Evolutionary conservation across 2,888 invertebrate genomes (phyloP).

Genomic region (Conus canariensis): DNA sequence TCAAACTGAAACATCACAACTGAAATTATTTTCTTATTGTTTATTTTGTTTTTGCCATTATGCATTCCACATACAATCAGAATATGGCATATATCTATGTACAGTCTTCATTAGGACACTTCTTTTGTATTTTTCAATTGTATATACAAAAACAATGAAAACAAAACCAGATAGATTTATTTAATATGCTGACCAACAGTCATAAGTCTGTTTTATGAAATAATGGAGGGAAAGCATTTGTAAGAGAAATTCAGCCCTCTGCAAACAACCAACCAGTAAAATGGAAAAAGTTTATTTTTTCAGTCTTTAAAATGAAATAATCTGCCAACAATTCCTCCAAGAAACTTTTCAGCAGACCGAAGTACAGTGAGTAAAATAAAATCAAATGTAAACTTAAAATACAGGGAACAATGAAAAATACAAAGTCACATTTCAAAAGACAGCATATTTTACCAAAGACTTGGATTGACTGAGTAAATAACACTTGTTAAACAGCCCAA

Average conservation of each 20-base stretch:
- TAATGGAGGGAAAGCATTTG: background rate
- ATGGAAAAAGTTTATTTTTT: background rate
- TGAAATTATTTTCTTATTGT: slow-evolving; percentile 3
- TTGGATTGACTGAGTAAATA: background rate
- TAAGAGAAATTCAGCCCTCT: background rate
- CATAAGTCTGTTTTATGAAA: background rate
- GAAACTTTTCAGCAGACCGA: background rate
- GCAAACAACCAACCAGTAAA: background rate
- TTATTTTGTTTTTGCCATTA: background rate
- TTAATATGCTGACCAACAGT: background rate
- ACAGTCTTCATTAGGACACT: background rate
- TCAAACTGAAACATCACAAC: too few relatives aligned
- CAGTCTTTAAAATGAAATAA: background rate
- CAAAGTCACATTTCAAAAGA: background rate
- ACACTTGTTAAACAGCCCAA: background rate
- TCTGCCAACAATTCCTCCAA: background rate
- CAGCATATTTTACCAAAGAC: background rate
- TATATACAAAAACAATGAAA: background rate
- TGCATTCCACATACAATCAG: background rate
- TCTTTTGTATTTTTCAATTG: background rate
- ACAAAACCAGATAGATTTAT: background rate
- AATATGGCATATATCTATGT: slow-evolving; percentile 22
- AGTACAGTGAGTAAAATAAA: background rate
- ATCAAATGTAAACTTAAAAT: background rate
- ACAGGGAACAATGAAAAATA: background rate